Evolutionary conservation across 1,140 invertebrate species (phyloP).

Genomic region (Olivierus martensii): DNA sequence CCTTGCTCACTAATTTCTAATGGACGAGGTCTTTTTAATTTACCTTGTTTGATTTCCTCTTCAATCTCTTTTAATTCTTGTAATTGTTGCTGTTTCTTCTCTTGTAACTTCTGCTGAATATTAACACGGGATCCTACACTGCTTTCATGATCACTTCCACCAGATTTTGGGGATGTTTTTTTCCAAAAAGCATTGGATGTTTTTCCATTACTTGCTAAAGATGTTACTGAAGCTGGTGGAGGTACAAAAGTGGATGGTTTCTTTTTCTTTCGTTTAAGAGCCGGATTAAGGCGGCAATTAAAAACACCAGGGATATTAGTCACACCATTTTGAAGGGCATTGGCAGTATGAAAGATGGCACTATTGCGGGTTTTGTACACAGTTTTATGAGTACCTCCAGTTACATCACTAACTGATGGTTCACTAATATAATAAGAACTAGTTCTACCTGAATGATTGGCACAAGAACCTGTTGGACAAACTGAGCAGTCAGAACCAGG

Average conservation of each 20-base stretch:
- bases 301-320: slow-evolving; percentile 54
- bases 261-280: slow-evolving; percentile 66
- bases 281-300: slow-evolving; percentile 72
- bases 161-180: slow-evolving; percentile 43
- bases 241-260: slow-evolving; percentile 75
- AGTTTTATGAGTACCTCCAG: neutral
- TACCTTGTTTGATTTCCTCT: slow-evolving; percentile 67
- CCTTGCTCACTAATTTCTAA: slow-evolving; percentile 29
- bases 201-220: slow-evolving; percentile 19
- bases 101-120: slow-evolving; percentile 70
- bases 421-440: slow-evolving; percentile 1
- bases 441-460: slow-evolving; percentile 1
- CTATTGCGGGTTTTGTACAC: slow-evolving; percentile 16
- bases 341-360: slow-evolving; percentile 13
- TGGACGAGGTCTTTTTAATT: slow-evolving; percentile 42
- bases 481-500: slow-evolving; percentile 10
- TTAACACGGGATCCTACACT: slow-evolving; percentile 60
- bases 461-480: slow-evolving; percentile 4
- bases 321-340: slow-evolving; percentile 18
- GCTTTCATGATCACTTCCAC: slow-evolving; percentile 53
- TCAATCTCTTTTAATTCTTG: slow-evolving; percentile 61
- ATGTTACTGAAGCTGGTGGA: slow-evolving; percentile 40
- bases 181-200: slow-evolving; percentile 61
- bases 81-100: slow-evolving; percentile 75
- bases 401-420: neutral